These are phyloP conservation scores for Hydrolagus affinis DNA, from an alignment of 2,113 vertebrate species.

Conservation along the genomic window DNA sequence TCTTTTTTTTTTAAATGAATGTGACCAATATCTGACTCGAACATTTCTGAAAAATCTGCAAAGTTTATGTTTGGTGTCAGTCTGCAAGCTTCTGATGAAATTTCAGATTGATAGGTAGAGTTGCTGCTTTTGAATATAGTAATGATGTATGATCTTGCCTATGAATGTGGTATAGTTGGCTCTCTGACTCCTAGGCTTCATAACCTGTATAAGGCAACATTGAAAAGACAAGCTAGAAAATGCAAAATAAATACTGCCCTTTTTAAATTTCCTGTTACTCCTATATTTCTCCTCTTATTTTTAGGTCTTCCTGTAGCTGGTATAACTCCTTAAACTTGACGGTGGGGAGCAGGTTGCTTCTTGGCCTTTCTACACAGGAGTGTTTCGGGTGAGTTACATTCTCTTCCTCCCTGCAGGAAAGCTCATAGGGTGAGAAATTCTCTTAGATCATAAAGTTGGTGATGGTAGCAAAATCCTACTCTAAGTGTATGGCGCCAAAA, in stretches of 20 bases:
- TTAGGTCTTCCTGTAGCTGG: background rate
- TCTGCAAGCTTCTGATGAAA: background rate
- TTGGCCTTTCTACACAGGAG: too few species aligned
- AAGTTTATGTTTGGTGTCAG: background rate
- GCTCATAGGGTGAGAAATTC: too few species aligned
- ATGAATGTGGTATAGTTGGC: too few species aligned
- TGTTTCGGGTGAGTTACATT: background rate
- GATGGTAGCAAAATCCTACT: too few species aligned
- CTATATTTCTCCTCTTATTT: background rate
- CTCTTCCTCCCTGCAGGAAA: background rate
- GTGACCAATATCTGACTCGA: background rate
- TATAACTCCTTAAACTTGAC: too few species aligned
- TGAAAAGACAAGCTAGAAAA: background rate
- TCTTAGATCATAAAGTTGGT: background rate
- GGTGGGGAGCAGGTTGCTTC: too few species aligned
- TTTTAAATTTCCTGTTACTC: background rate
- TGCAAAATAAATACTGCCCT: background rate
- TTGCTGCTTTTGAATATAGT: background rate
- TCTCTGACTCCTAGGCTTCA: background rate
- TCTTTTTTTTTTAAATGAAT: background rate
- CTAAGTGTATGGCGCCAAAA: too few species aligned
- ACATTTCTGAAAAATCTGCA: background rate
- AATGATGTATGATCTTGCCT: background rate
- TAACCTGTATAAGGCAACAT: background rate
- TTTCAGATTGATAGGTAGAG: background rate